Base-by-base conservation (phyloP, 2,888 invertebrate genomes). In the Odontothrips loti region DNA sequence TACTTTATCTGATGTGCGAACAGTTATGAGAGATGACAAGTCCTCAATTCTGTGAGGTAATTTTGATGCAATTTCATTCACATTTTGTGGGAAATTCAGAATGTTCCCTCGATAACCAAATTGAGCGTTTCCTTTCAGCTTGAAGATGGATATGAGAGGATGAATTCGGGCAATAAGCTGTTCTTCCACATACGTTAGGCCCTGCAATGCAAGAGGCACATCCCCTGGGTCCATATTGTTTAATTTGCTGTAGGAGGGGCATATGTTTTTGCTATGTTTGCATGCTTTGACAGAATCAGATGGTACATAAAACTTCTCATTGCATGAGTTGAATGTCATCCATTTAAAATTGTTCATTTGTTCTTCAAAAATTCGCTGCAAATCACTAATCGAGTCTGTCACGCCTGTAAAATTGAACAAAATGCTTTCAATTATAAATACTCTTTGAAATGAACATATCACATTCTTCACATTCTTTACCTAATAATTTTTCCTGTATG, bases 151-250 rank as follows among this genome's bases (percentile, higher is more conserved):
- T 8, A 82, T 47, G 23, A 82, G 80, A 2, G 82, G 82, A 75
- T 82, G 82, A 23, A 82, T 43, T 2, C 81, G 51, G 15, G 82
- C 81, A 17, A 82, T 82, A n/a, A n/a, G n/a, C n/a, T n/a, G n/a
- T n/a, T n/a, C n/a, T n/a, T n/a, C n/a, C n/a, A n/a, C n/a, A n/a
- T 80, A 79, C 11, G 81, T 47, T 29, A 81, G 51, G 15, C 79
- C 27, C 81, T 34, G 43, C 27, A 82, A 48, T 34, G 47, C 58
- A 58, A 20, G 47, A 20, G 82, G 81, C 4, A 51, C 29, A 27
- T n/a, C 58, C n/a, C 81, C 81, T 0, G 81, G 81, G 11, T 51
- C 43, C 47, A 47, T 80, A 12, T 80, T 10, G n/a, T 80, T n/a
- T 43, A n/a, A 0, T 47, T n/a, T 48, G 51, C 48, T 79, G 79